Evolutionary conservation across 2,888 invertebrate species (phyloP).

Genomic region (Dolichopus griseipennis): DNA sequence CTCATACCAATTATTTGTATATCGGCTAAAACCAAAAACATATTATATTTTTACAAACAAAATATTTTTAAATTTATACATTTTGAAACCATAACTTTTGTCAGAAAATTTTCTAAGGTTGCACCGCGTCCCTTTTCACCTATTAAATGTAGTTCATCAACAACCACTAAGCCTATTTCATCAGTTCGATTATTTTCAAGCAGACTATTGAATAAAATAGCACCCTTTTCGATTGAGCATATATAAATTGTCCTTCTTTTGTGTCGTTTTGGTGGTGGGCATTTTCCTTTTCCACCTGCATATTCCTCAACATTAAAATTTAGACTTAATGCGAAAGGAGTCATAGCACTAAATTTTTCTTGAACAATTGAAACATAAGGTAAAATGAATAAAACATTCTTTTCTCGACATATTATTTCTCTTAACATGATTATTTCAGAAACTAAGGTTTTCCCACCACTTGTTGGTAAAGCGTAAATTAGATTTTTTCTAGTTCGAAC

Average conservation of each 20-base stretch:
- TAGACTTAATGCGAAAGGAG: slow-evolving; percentile 77
- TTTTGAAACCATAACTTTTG: slow-evolving; percentile 64
- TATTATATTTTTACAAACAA: slow-evolving; percentile 10
- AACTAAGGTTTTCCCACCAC: slow-evolving; percentile 94
- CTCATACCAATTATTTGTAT: slow-evolving; percentile 94
- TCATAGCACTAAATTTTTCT: slow-evolving; percentile 75
- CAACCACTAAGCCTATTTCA: slow-evolving; percentile 68
- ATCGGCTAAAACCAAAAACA: slow-evolving; percentile 40
- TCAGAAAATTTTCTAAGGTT: slow-evolving; percentile 70
- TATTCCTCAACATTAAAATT: slow-evolving; percentile 92
- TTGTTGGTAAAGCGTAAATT: slow-evolving; percentile 88
- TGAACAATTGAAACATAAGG: slow-evolving; percentile 96
- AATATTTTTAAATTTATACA: slow-evolving; percentile 43
- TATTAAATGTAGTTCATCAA: slow-evolving; percentile 90
- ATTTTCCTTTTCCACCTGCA: slow-evolving; percentile 83
- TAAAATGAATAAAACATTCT: slow-evolving; percentile 79
- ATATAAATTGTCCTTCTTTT: slow-evolving; percentile 73
- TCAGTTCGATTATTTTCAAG: slow-evolving; percentile 66
- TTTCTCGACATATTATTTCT: slow-evolving; percentile 70
- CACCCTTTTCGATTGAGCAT: slow-evolving; percentile 91
- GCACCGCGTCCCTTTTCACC: slow-evolving; percentile 82
- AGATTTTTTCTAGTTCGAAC: slow-evolving; percentile 66
- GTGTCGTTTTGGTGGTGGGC: slow-evolving; percentile 69
- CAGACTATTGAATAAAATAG: slow-evolving; percentile 74
- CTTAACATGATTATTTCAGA: slow-evolving; percentile 89